Evolutionary conservation across 2,113 vertebrate species (phyloP).

Genomic region (Microtus richardsoni): DNA sequence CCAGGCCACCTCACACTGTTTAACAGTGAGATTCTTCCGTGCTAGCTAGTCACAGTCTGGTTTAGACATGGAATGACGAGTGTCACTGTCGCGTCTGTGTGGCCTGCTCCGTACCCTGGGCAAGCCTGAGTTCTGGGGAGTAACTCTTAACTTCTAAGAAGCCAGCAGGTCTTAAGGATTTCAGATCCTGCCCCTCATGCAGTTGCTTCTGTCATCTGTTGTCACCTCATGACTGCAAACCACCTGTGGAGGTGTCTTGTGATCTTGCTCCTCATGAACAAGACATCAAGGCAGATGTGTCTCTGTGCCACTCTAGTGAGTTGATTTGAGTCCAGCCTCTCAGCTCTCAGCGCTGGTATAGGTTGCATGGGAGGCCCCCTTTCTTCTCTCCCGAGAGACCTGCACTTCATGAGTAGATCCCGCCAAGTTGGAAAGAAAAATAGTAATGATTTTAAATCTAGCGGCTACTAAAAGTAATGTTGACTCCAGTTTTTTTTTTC

Average conservation of each 20-base stretch:
- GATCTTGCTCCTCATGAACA: background rate
- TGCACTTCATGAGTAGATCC: background rate
- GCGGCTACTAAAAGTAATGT: background rate
- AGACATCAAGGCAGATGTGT: background rate
- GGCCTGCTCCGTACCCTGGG: background rate
- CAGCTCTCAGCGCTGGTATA: background rate
- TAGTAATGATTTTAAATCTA: background rate
- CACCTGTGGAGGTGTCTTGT: background rate
- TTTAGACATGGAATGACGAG: background rate
- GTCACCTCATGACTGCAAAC: slow-evolving; percentile 8
- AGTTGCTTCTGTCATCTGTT: background rate
- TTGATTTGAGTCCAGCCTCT: background rate
- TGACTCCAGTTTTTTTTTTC: background rate
- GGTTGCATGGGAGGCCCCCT: background rate
- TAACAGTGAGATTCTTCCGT: background rate
- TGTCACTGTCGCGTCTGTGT: background rate
- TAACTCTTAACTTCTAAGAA: background rate
- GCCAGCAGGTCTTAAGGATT: background rate
- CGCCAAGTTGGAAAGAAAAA: slow-evolving; percentile 2
- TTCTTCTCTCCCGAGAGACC: background rate
- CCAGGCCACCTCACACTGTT: background rate
- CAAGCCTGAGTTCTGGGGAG: no score
- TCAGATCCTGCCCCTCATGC: background rate
- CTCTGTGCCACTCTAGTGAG: background rate
- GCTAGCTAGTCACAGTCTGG: background rate